Percentiles rank a stretch among this genome's conserved stretches.
These are phyloP conservation scores for Triops cancriformis DNA, from an alignment of 1,140 invertebrate genomes.

Conservation along the genomic window DNA sequence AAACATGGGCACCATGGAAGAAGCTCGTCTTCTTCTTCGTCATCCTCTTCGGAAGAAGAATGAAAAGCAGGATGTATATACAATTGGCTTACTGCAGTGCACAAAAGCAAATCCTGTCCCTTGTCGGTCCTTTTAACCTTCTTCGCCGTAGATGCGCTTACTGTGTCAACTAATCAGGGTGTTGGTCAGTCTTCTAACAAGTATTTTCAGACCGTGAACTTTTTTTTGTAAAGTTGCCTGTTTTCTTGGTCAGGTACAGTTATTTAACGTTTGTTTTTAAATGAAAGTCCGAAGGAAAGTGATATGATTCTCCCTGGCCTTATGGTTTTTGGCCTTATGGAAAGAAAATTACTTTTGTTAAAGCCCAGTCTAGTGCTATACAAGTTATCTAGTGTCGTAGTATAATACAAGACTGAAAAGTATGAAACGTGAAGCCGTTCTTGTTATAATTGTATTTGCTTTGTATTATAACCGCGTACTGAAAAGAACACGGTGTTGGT, in stretches of 20 bases:
- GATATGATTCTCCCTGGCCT: neutral
- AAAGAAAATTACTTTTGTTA: neutral
- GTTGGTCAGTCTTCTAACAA: neutral
- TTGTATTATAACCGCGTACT: too few relatives aligned
- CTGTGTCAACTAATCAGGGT: neutral
- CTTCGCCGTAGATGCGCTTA: neutral
- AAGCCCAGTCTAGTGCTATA: neutral
- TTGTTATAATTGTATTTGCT: too few relatives aligned
- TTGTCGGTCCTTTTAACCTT: neutral
- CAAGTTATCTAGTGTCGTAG: neutral
- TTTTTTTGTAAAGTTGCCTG: neutral
- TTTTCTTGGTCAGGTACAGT: neutral
- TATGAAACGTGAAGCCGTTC: too few relatives aligned
- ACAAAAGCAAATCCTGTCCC: neutral
- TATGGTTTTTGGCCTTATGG: neutral
- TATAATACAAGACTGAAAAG: neutral
- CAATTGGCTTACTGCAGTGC: neutral
- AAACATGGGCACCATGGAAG: conserved; percentile 29
- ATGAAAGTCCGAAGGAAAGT: neutral
- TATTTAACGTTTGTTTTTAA: neutral
- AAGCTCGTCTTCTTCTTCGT: conserved; percentile 25
- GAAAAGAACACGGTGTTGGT: too few relatives aligned
- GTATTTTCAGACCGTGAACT: neutral
- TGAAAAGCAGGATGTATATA: neutral
- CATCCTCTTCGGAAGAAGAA: neutral